Evolutionary conservation across 2,888 invertebrate genomes (phyloP).

Genomic region (Melinaea marsaeus): DNA sequence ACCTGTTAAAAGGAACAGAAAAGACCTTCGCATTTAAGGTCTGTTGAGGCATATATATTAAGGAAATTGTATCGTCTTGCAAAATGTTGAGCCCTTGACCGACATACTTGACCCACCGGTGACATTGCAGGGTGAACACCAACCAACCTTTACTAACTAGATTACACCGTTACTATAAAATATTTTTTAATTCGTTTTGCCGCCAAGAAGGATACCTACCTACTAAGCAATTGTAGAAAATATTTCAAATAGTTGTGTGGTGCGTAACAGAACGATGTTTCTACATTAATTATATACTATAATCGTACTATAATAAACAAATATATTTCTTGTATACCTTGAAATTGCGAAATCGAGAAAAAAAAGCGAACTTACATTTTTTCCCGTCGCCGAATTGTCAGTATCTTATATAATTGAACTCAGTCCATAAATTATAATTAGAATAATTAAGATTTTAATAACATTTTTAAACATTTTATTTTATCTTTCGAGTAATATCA

Average conservation of each 20-base stretch:
- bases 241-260: not conserved
- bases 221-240: not conserved
- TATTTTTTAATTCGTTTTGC: not conserved
- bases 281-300: no score
- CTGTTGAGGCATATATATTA: not conserved
- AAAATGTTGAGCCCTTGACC: conserved; percentile 6
- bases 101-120: conserved; percentile 1
- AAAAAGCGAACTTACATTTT: no score
- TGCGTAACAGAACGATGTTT: no score
- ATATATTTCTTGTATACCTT: no score
- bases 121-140: not conserved
- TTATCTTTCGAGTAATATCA: no score
- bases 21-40: conserved; percentile 5
- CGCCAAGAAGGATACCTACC: not conserved
- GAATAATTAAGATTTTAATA: no score
- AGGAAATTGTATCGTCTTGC: conserved; percentile 6
- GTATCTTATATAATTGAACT: no score
- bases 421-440: no score
- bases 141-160: not conserved
- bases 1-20: not conserved
- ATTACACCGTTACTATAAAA: not conserved
- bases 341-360: no score
- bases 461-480: no score
- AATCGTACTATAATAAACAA: no score
- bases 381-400: no score